phyloP scores from a whole-genome alignment of 2,797 vertebrate species.

The Enteromius thamalakanensis region DNA sequence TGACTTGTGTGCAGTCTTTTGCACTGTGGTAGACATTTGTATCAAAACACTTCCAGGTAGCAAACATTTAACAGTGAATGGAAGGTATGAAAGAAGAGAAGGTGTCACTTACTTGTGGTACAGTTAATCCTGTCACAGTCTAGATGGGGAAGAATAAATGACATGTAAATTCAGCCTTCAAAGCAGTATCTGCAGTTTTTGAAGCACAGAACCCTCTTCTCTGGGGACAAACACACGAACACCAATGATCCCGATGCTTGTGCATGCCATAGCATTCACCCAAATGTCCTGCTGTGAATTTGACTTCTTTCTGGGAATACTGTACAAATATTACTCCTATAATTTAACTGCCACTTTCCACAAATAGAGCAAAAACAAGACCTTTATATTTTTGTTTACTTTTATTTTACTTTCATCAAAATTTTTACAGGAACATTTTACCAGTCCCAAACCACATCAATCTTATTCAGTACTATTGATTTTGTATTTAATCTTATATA shows the following conservation, averaged over 20 bases:
- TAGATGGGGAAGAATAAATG: constrained; percentile 99
- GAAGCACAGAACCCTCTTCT: constrained; percentile 93
- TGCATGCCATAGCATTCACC: constrained; percentile 49
- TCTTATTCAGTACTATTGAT: too few species aligned
- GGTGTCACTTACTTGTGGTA: constrained; percentile 99
- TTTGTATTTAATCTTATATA: too few species aligned
- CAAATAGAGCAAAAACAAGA: neutral
- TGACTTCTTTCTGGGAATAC: neutral
- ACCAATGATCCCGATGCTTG: constrained; percentile 82
- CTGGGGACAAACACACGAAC: constrained; percentile 93
- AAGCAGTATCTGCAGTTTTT: constrained; percentile 99
- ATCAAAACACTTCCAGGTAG: neutral
- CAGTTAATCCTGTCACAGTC: constrained; percentile 99
- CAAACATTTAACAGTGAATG: constrained; percentile 6
- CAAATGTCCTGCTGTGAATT: neutral
- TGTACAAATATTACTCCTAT: neutral
- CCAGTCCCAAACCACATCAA: too few species aligned
- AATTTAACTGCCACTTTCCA: neutral
- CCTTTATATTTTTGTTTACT: neutral
- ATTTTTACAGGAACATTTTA: too few species aligned
- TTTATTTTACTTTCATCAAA: neutral
- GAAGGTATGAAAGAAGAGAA: constrained; percentile 78
- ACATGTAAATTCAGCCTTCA: constrained; percentile 99
- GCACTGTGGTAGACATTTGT: neutral
- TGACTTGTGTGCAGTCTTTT: neutral